Evolutionary conservation across 2,797 vertebrate genomes (phyloP).

Genomic region (Hafferia zeledoni): DNA sequence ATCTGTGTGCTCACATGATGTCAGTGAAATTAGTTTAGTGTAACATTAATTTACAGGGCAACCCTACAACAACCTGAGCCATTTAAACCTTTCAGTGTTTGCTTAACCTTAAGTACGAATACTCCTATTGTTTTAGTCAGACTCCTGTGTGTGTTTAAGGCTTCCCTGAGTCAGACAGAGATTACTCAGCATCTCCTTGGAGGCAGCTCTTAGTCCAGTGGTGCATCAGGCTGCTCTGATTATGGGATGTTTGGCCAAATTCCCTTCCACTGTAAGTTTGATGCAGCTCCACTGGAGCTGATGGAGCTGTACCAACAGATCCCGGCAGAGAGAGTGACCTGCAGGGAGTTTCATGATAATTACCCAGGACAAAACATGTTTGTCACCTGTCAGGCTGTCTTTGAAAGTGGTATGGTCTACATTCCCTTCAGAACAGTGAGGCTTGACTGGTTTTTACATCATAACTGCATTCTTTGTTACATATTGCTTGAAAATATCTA

Average conservation of each 20-base stretch:
- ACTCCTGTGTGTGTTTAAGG: not conserved
- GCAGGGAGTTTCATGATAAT: not conserved
- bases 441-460: not conserved
- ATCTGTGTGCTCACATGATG: not conserved
- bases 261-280: not conserved
- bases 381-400: not conserved
- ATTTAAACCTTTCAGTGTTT: not conserved
- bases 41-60: not conserved
- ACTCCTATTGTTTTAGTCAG: not conserved
- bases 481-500: not conserved
- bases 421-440: not conserved
- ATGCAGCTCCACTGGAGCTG: not conserved
- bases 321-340: not conserved
- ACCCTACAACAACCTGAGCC: not conserved
- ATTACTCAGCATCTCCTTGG: constrained; percentile 16
- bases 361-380: not conserved
- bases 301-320: not conserved
- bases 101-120: not conserved
- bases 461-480: not conserved
- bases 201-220: not conserved
- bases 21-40: not conserved
- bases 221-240: not conserved
- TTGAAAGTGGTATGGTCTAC: not conserved
- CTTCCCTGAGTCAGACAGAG: not conserved
- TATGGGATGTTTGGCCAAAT: not conserved